Evolutionary conservation across 2,797 vertebrate genomes (phyloP).

Genomic region (Staurois parvus): DNA sequence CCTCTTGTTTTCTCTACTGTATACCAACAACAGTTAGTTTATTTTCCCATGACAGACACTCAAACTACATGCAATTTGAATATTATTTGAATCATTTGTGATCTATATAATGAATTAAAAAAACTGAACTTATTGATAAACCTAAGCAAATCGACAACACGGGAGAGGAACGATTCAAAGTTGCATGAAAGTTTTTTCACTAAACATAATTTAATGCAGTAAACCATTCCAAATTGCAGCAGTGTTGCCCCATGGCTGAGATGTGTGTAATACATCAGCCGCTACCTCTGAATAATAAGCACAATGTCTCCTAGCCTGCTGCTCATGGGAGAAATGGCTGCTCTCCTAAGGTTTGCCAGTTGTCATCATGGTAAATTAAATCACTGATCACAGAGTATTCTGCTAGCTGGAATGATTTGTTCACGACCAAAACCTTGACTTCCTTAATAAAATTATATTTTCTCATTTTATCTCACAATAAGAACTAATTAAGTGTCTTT

Average conservation of each 20-base stretch:
- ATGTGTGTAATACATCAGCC: conserved; percentile 29
- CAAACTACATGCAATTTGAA: too few relatives aligned
- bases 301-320: conserved; percentile 28
- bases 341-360: conserved; percentile 52
- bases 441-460: conserved; percentile 60
- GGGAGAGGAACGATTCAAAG: not conserved
- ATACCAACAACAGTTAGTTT: too few relatives aligned
- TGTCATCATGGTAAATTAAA: conserved; percentile 59
- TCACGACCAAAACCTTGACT: conserved; percentile 50
- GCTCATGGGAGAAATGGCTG: conserved; percentile 37
- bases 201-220: conserved; percentile 28
- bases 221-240: conserved; percentile 16
- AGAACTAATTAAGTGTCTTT: conserved; percentile 52
- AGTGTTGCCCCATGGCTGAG: conserved; percentile 28
- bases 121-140: not conserved
- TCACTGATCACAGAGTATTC: conserved; percentile 53
- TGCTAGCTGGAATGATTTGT: conserved; percentile 54
- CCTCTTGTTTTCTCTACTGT: too few relatives aligned
- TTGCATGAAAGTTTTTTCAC: conserved; percentile 5
- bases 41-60: too few relatives aligned
- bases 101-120: not conserved
- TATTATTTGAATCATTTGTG: too few relatives aligned
- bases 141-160: not conserved
- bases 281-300: conserved; percentile 40
- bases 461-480: conserved; percentile 61